phyloP scores from a whole-genome alignment of 2,113 vertebrate species.

The Sebastes fasciatus region DNA sequence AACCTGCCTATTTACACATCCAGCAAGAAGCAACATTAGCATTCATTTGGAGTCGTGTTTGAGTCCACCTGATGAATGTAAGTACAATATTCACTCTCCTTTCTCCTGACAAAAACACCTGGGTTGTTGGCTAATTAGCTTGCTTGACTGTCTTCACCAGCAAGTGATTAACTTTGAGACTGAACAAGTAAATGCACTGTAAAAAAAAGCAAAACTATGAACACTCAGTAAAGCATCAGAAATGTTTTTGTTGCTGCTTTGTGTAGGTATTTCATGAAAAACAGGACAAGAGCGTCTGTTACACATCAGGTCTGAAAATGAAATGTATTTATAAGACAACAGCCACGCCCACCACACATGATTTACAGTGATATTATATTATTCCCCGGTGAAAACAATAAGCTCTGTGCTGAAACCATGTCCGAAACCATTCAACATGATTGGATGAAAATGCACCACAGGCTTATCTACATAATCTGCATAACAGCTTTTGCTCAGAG shows the following conservation, averaged over 20 bases:
- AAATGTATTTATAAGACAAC: not conserved
- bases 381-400: conserved; percentile 5
- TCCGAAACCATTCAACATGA: conserved; percentile 39
- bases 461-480: conserved; percentile 61
- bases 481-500: conserved; percentile 46
- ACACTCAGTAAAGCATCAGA: not conserved
- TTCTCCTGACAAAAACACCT: not conserved
- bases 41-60: not conserved
- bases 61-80: not conserved
- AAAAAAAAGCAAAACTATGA: not conserved
- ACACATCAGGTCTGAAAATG: conserved; percentile 10
- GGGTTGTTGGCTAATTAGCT: not conserved
- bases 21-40: not conserved
- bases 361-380: conserved; percentile 7
- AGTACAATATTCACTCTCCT: not conserved
- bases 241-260: not conserved
- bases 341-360: no score
- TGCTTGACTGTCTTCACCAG: not conserved
- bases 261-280: not conserved
- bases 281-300: not conserved
- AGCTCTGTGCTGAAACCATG: conserved; percentile 25
- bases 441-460: conserved; percentile 25
- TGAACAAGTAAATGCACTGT: not conserved
- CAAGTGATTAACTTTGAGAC: not conserved
- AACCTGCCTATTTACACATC: not conserved